Base-by-base conservation (phyloP, 2,888 invertebrate genomes). In the Thera obeliscata region DNA sequence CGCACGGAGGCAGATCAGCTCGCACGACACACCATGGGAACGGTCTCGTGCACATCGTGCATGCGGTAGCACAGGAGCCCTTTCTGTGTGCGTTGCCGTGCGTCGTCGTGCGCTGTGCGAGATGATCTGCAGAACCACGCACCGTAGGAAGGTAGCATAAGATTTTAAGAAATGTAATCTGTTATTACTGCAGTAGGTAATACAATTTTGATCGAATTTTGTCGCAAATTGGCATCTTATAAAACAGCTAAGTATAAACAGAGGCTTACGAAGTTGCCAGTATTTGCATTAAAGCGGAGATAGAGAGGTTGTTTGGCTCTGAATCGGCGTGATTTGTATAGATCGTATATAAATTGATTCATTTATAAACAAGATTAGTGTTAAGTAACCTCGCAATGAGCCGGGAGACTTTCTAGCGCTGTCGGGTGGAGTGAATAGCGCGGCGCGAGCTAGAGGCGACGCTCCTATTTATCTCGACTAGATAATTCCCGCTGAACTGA, bases 401-500 rank as follows among this genome's bases (percentile, higher is more conserved):
- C 80, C 73, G 78, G 78, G 79, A 82, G 81, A 84, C 85, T 86
- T 86, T 79, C 81, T 78, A 87, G 84, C 74, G 78, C 78, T 74
- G 74, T 79, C 76, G 75, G 80, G 76, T 74, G 79, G 77, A 80
- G 78, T 81, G 85, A 84, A 83, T 80, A 76, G 82, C 78, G 78
- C 79, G 77, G 82, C 78, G 78, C 79, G 77, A 78, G 81, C 77
- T 79, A 82, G 80, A 84, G 84, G 80, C 85, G 84, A 83, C 82
- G 82, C 85, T 83, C 76, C 86, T 88, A 89, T 89, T 88, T 89
- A 89, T 89, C 89, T 89, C 86, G 83, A 86, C 87, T 82, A 87
- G 89, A 90, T 90, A 90, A 90, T 88, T 90, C 88, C 83, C 83
- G 77, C 83, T 79, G 80, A 87, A 87, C 86, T 89, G 88, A 89